Percentiles rank a stretch among this genome's conserved stretches.
Evolutionary conservation across 2,888 invertebrate genomes (phyloP).

Genomic region (Tolmerus cingulatus): DNA sequence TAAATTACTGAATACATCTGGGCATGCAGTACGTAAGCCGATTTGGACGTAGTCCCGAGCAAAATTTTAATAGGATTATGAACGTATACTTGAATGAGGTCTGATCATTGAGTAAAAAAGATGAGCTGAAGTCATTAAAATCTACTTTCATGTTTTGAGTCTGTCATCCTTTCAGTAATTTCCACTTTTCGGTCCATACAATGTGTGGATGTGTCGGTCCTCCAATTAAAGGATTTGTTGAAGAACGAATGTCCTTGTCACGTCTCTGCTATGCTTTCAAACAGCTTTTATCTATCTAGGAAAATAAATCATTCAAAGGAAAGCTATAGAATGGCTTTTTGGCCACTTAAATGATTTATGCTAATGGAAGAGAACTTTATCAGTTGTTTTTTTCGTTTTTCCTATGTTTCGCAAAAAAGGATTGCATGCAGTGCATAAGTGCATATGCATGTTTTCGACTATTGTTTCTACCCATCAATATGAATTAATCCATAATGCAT

Average conservation of each 20-base stretch:
- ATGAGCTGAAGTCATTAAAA: not conserved
- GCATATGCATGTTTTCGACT: conserved; percentile 24
- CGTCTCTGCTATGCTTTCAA: not conserved
- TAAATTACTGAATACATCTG: not conserved
- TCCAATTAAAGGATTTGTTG: not conserved
- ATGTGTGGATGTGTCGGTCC: not conserved
- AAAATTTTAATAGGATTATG: not conserved
- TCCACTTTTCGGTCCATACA: not conserved
- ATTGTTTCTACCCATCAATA: conserved; percentile 8
- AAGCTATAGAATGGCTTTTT: not conserved
- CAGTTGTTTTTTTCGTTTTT: not conserved
- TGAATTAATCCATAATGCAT: conserved; percentile 18
- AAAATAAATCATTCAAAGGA: not conserved
- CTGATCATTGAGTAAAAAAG: not conserved
- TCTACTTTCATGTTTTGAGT: not conserved
- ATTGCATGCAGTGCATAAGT: not conserved
- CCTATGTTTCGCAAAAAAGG: not conserved
- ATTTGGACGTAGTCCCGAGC: not conserved
- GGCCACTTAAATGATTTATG: not conserved
- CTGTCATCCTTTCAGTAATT: not conserved
- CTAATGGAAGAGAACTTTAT: not conserved
- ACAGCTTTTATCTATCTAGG: not conserved
- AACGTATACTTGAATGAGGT: not conserved
- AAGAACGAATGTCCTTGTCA: not conserved
- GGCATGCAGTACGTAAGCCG: not conserved